Conservation (phyloP, 2,888 invertebrate genomes). For the Dendrolimus pini region DNA sequence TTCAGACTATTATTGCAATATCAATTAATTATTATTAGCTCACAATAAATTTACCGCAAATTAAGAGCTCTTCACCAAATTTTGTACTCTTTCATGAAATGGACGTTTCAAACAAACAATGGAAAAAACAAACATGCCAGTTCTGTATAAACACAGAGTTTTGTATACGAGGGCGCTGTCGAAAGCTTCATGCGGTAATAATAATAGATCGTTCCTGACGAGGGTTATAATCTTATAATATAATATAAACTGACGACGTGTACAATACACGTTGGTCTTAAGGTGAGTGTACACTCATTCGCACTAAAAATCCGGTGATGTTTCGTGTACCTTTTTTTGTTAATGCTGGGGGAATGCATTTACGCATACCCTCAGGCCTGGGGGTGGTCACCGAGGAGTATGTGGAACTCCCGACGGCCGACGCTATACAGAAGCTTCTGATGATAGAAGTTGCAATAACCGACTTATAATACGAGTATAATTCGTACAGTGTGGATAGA, state of each 20-base stretch:
- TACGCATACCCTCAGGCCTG: no score
- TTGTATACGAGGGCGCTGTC: constrained; percentile 13
- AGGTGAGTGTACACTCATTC: background rate
- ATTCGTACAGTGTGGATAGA: no score
- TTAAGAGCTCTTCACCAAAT: background rate
- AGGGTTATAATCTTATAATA: background rate
- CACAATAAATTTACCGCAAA: background rate
- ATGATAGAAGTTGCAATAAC: no score
- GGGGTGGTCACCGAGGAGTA: no score
- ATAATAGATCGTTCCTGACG: constrained; percentile 13
- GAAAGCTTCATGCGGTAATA: constrained; percentile 16
- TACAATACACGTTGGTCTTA: background rate
- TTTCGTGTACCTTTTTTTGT: no score
- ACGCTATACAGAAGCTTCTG: no score
- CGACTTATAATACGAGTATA: no score
- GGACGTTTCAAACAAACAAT: constrained; percentile 5
- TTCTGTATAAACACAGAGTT: constrained; percentile 6
- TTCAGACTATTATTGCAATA: background rate
- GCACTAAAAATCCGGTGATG: no score
- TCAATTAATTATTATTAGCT: background rate
- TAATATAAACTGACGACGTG: background rate
- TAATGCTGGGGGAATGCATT: no score
- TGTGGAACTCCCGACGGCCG: no score
- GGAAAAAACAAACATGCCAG: constrained; percentile 10
- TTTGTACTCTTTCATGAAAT: background rate